phyloP scores from a whole-genome alignment of 2,888 invertebrate species.

The Cryptocephalus primarius region DNA sequence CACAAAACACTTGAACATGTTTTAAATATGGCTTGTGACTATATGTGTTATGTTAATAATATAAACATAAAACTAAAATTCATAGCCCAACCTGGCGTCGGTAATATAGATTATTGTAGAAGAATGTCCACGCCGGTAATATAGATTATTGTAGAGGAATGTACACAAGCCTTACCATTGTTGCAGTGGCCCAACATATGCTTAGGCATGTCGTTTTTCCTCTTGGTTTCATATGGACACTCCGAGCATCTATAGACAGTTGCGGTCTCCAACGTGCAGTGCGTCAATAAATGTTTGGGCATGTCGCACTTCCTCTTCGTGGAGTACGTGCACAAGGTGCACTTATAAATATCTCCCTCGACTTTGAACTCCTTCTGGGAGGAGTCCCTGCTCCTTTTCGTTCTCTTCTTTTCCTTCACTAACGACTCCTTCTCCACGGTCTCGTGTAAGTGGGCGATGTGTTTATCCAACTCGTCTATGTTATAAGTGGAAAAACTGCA shows the following conservation, averaged over 20 bases:
- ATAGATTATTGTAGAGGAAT: not conserved
- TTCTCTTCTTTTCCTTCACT: not conserved
- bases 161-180: constrained; percentile 7
- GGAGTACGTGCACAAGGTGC: not conserved
- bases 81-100: too few relatives aligned
- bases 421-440: not conserved
- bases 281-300: constrained; percentile 12
- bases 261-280: constrained; percentile 4
- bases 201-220: constrained; percentile 20
- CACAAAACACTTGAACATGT: too few relatives aligned
- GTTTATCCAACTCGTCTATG: not conserved
- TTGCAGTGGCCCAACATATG: constrained; percentile 19
- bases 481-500: not conserved
- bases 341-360: not conserved
- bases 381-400: not conserved
- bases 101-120: not conserved
- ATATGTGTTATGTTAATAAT: too few relatives aligned
- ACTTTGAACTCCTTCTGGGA: not conserved
- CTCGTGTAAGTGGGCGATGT: not conserved
- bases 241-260: constrained; percentile 16
- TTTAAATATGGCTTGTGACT: too few relatives aligned
- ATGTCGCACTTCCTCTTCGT: constrained; percentile 9
- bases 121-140: not conserved
- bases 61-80: too few relatives aligned
- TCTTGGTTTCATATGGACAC: constrained; percentile 19